Evolutionary conservation across 2,888 invertebrate genomes (phyloP).

Genomic region (Athalia rosae): DNA sequence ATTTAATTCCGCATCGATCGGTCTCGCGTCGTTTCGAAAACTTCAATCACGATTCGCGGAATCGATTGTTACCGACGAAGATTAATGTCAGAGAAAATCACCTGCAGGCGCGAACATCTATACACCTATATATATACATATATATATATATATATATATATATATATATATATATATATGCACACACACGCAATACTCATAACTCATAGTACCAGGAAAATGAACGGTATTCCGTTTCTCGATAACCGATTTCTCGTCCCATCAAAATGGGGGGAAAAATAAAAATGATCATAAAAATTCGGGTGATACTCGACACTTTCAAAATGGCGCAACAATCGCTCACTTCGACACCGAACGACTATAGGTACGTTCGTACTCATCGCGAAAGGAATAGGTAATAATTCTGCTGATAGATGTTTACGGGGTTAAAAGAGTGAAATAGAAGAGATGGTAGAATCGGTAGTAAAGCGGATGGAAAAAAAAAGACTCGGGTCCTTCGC

Average conservation of each 20-base stretch:
- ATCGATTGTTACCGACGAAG: slow-evolving; percentile 33
- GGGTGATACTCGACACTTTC: not conserved
- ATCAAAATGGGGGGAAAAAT: not conserved
- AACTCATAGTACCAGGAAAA: not conserved
- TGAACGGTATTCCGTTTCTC: not conserved
- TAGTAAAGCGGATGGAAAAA: too few species aligned
- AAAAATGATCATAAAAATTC: not conserved
- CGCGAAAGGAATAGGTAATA: too few species aligned
- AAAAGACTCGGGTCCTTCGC: too few species aligned
- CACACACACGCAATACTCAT: slow-evolving; percentile 9
- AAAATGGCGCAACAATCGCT: not conserved
- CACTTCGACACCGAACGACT: too few species aligned
- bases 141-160: too few species aligned
- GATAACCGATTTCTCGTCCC: slow-evolving; percentile 7
- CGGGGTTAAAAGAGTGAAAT: too few species aligned
- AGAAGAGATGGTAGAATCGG: too few species aligned
- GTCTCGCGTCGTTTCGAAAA: slow-evolving; percentile 12
- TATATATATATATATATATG: too few species aligned
- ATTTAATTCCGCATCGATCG: slow-evolving; percentile 13
- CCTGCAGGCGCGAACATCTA: not conserved
- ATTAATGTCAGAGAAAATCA: slow-evolving; percentile 16
- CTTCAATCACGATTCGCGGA: slow-evolving; percentile 16
- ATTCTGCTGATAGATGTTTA: too few species aligned
- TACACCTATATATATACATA: not conserved
- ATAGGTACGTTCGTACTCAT: too few species aligned